These are phyloP conservation scores for Gallinago undulata DNA, from an alignment of 2,113 vertebrate genomes.

Conservation along the genomic window DNA sequence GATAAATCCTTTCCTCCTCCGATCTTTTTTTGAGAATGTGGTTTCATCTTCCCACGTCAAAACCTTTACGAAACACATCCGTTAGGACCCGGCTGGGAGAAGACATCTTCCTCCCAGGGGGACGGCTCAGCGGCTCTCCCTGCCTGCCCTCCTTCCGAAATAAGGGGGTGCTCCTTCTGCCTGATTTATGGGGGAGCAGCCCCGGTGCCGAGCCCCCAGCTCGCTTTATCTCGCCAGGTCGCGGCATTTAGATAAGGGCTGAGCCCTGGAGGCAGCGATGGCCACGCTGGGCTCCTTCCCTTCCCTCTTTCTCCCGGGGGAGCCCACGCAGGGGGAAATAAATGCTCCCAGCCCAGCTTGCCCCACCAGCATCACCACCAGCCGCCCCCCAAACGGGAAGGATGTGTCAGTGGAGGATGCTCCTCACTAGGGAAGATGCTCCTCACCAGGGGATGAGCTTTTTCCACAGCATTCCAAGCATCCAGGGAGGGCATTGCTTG, in stretches of 20 bases:
- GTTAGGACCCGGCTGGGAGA: neutral
- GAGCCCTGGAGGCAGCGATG: neutral
- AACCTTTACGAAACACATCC: neutral
- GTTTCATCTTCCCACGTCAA: slow-evolving; percentile 45
- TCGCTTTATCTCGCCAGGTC: neutral
- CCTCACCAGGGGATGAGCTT: neutral
- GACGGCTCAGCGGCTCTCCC: neutral
- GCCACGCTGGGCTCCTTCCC: neutral
- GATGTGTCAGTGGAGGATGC: neutral
- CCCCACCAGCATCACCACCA: neutral
- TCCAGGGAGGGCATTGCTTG: neutral
- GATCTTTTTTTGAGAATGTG: slow-evolving; percentile 2
- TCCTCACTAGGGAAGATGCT: neutral
- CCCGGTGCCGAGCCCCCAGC: neutral
- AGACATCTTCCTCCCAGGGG: neutral
- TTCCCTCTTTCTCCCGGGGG: neutral
- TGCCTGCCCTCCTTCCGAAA: neutral
- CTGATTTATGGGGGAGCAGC: neutral
- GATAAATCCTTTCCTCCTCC: slow-evolving; percentile 6
- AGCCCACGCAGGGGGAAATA: neutral
- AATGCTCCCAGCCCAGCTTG: neutral
- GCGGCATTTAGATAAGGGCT: neutral
- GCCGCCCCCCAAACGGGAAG: neutral
- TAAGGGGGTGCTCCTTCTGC: neutral
- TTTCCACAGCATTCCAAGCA: neutral